A percentile compares a stretch with the other conserved stretches of the same genome.
Evolutionary conservation across 2,888 invertebrate species (phyloP).

Genomic region (Neuroscelio doddi): DNA sequence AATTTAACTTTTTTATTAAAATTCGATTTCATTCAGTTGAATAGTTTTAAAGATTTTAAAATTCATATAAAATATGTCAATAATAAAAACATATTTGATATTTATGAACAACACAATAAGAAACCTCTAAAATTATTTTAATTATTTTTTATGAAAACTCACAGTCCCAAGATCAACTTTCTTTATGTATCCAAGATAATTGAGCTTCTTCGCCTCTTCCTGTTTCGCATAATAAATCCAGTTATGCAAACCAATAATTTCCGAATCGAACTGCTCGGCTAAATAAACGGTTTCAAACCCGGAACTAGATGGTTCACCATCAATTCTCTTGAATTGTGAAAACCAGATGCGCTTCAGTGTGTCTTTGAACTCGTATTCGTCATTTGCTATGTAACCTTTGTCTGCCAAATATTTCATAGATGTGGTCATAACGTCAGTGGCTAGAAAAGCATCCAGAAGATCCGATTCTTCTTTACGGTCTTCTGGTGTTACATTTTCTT

Average conservation of each 20-base stretch:
- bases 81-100: too few relatives aligned
- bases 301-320: slow-evolving; percentile 86
- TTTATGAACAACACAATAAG: too few relatives aligned
- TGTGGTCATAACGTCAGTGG: slow-evolving; percentile 83
- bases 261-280: slow-evolving; percentile 83
- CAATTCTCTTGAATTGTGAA: slow-evolving; percentile 85
- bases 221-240: slow-evolving; percentile 90
- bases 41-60: too few relatives aligned
- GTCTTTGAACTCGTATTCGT: slow-evolving; percentile 78
- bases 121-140: too few relatives aligned
- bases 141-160: slow-evolving; percentile 67
- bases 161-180: slow-evolving; percentile 81
- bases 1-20: too few relatives aligned
- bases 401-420: slow-evolving; percentile 79
- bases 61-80: too few relatives aligned
- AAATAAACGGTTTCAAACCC: slow-evolving; percentile 95
- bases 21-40: too few relatives aligned
- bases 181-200: slow-evolving; percentile 89
- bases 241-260: slow-evolving; percentile 86
- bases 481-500: slow-evolving; percentile 82
- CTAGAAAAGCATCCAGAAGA: slow-evolving; percentile 84
- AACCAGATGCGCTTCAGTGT: slow-evolving; percentile 85
- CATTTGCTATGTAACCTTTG: slow-evolving; percentile 73
- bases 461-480: slow-evolving; percentile 85
- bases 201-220: slow-evolving; percentile 81